Evolutionary conservation across 2,113 vertebrate genomes (phyloP), one percentile per base, ranked within the genome.

Genomic region (Passer domesticus): DNA sequence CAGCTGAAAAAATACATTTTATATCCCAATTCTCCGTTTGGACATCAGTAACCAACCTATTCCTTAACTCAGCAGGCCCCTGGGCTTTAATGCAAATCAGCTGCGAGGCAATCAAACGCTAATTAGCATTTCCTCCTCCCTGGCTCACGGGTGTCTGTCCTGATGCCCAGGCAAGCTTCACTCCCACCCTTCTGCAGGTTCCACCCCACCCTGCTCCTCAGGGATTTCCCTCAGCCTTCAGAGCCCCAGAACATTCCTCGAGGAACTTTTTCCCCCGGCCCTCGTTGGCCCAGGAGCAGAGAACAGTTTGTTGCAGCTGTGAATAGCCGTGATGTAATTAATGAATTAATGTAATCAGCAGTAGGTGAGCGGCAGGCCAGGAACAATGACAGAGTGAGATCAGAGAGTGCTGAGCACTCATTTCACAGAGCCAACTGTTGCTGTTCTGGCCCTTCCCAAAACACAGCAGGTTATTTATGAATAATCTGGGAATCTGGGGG

Each of bases 241-340:
- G 68, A 89, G 62, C 37, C 58, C 82, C 23, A 69, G 68, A 73
- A 35, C 63, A 46, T 52, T 23, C 81, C 75, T 92, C 4, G 15
- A 95, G 94, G 91, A 90, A 60, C 78, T 67, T 80, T 88, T 53
- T 55, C 83, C 62, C 41, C 41, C 7, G 5, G 31, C 31, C 56
- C 70, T 88, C 11, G 28, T 8, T 79, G 91, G 89, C 92, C 94
- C 94, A 6, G 64, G 87, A 94, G 20, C 62, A 70, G 66, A 79
- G 89, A 94, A 90, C 87, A 72, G 79, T 92, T 93, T 95, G 94
- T 82, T 33, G 87, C 68, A 44, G 90, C 82, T 35, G 64, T 77
- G 93, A 90, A 87, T 49, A 90, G 94, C 74, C 76, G 3, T 93
- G 95, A 96, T 59, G 89, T 95, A 86, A 96, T 86, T 76, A 85